Evolutionary conservation across 2,888 invertebrate genomes (phyloP), one percentile per base, ranked within the genome.

Genomic region (Torymus tubicola): DNA sequence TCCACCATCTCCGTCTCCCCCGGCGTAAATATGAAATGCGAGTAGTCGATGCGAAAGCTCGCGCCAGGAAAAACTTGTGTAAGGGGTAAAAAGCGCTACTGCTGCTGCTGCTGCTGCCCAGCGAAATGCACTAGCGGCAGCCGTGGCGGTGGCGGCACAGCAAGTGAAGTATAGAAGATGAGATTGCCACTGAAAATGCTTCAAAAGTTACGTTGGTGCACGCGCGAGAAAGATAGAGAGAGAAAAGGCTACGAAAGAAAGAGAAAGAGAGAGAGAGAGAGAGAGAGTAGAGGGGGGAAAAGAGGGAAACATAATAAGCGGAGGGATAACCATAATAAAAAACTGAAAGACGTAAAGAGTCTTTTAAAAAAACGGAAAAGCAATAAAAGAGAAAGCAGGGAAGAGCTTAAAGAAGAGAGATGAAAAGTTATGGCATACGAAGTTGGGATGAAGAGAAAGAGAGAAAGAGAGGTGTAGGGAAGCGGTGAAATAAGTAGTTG

Each of bases 301-400:
- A 18, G n/a, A 14, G 21, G 42, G 61, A 68, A 77, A 68, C 58
- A 81, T 81, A 74, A 78, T 78, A 81, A 81, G 81, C 77, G 70
- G 78, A 64, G 70, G 73, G 42, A 81, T 78, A 77, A 81, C 77
- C 74, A 78, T 81, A 81, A 73, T 72, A 81, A 81, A 81, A 81
- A 78, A 73, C 64, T 78, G 70, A 78, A 78, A 81, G 77, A 81
- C 73, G 55, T 78, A 81, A 81, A 74, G 77, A 77, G 69, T 74
- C 73, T 81, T 81, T 76, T 64, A 81, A 81, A 81, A 31, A 81
- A 81, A 72, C 61, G 53, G 68, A 58, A 73, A 70, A 69, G 73
- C 53, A 78, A 78, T 69, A 77, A 81, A 78, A 69, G 68, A 81
- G 64, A 76, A 76, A 63, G 69, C 58, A 64, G 42, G 77, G 70